These are phyloP conservation scores for Acrossocheilus wenchowensis DNA, from an alignment of 2,797 vertebrate genomes.

Conservation along the genomic window DNA sequence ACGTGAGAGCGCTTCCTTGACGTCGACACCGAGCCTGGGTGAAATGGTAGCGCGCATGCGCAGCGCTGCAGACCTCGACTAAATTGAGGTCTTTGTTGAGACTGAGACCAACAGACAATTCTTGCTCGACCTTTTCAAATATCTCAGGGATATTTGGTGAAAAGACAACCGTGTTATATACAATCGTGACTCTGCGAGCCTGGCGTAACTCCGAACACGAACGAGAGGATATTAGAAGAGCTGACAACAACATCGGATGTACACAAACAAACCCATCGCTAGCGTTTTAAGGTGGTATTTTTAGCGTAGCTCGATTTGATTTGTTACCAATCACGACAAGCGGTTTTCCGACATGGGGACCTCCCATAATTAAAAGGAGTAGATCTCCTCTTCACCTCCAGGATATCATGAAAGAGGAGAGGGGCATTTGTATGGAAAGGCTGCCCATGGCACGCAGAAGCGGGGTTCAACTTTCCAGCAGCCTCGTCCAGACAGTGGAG, in stretches of 20 bases:
- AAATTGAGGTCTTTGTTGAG: constrained; percentile 68
- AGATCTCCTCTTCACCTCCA: constrained; percentile 60
- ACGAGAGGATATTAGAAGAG: constrained; percentile 27
- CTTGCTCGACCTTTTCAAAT: background rate
- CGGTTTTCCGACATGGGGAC: constrained; percentile 58
- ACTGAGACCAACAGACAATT: constrained; percentile 57
- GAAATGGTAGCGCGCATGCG: constrained; percentile 70
- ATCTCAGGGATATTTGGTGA: background rate
- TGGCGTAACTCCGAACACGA: background rate
- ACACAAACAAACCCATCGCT: constrained; percentile 61
- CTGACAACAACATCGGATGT: constrained; percentile 55
- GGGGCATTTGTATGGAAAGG: constrained; percentile 70
- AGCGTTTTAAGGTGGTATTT: constrained; percentile 61
- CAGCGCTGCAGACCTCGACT: constrained; percentile 26
- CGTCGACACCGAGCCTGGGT: constrained; percentile 67
- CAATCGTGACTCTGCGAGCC: background rate
- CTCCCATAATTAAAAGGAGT: constrained; percentile 56
- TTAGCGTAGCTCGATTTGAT: constrained; percentile 1
- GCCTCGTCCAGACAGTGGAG: constrained; percentile 69
- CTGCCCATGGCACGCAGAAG: constrained; percentile 79
- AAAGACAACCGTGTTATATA: background rate
- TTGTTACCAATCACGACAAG: constrained; percentile 29
- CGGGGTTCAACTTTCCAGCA: constrained; percentile 71
- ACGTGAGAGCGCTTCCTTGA: constrained; percentile 49
- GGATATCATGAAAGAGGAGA: constrained; percentile 78